These are phyloP conservation scores for Glaucomys volans DNA, from an alignment of 2,113 vertebrate species.

Conservation along the genomic window DNA sequence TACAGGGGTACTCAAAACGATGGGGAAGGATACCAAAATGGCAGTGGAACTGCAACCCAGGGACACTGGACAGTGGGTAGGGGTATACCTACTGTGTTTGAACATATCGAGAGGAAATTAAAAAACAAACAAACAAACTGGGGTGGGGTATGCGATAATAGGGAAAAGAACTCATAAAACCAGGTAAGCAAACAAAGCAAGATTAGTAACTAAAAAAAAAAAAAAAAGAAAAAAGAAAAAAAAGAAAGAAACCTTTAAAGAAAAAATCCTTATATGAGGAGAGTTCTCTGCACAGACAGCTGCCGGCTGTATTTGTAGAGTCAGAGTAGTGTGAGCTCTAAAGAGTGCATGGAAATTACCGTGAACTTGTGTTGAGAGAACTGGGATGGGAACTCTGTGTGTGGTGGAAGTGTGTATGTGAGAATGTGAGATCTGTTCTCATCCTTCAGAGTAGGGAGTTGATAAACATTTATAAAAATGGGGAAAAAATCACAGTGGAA, in stretches of 20 bases:
- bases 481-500: neutral
- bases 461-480: neutral
- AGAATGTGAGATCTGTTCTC: neutral
- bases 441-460: neutral
- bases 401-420: neutral
- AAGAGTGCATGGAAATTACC: neutral
- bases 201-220: neutral
- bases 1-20: neutral
- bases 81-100: no score
- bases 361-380: neutral
- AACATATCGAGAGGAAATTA: neutral
- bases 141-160: neutral
- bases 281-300: neutral
- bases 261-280: neutral
- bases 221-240: neutral
- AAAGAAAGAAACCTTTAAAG: neutral
- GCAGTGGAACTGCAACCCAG: neutral
- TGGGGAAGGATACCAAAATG: neutral
- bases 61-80: neutral
- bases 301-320: neutral
- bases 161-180: neutral
- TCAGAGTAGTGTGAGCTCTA: neutral
- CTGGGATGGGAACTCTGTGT: accelerated
- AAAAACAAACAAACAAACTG: neutral
- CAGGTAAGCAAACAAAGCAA: neutral